Evolutionary conservation across 2,113 vertebrate species (phyloP).

Genomic region (Xerus inauris): DNA sequence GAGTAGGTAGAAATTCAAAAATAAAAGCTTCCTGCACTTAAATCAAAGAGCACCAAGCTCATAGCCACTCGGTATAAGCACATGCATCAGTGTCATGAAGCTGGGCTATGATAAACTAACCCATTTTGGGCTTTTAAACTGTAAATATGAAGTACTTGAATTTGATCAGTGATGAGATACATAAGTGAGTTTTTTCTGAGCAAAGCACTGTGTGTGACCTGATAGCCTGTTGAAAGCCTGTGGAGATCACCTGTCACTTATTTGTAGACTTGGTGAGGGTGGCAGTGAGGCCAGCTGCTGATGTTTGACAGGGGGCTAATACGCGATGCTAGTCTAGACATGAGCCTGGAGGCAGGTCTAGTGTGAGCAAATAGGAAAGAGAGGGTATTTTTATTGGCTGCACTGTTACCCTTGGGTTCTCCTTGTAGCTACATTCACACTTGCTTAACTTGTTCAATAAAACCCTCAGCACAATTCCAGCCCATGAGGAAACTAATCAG

Average conservation of each 20-base stretch:
- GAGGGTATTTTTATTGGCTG: neutral
- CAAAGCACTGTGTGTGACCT: constrained; percentile 69
- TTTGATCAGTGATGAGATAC: constrained; percentile 85
- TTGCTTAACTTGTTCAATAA: neutral
- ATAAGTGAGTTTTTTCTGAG: constrained; percentile 86
- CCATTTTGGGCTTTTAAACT: constrained; percentile 85
- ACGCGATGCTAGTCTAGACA: neutral
- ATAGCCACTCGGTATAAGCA: constrained; percentile 76
- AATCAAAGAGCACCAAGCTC: constrained; percentile 83
- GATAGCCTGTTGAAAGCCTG: constrained; percentile 65
- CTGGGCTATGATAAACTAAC: constrained; percentile 86
- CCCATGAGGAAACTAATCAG: neutral
- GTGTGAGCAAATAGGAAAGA: neutral
- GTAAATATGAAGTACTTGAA: constrained; percentile 89
- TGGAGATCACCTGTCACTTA: constrained; percentile 69
- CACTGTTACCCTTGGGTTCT: neutral
- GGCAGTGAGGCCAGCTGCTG: neutral
- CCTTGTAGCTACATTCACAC: neutral
- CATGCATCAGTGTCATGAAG: constrained; percentile 84
- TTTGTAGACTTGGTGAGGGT: constrained; percentile 55
- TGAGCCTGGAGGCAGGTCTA: neutral
- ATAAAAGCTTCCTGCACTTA: constrained; percentile 89
- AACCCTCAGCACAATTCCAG: neutral
- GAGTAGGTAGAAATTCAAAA: constrained; percentile 87
- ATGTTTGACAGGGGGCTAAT: neutral